Conservation (phyloP, 2,888 invertebrate genomes). For the Drepanosiphum platanoidis region DNA sequence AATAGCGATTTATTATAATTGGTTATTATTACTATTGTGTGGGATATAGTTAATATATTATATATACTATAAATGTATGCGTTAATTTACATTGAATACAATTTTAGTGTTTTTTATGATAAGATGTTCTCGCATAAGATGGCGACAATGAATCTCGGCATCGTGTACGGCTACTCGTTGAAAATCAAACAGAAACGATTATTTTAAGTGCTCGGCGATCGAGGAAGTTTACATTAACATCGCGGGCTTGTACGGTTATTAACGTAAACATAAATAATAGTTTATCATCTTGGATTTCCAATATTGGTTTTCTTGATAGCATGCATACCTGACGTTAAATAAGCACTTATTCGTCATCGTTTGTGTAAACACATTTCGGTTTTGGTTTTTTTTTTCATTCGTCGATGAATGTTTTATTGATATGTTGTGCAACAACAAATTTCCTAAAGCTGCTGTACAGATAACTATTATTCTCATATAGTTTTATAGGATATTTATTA, state of each 20-base stretch:
- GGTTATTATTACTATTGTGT: background rate
- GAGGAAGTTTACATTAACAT: conserved; percentile 4
- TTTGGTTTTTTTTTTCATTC: background rate
- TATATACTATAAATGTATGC: background rate
- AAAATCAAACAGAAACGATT: background rate
- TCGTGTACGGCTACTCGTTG: background rate
- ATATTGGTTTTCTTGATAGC: conserved; percentile 9
- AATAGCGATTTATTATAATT: background rate
- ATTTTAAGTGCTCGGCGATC: background rate
- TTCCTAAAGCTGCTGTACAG: background rate
- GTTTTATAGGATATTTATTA: too few species aligned
- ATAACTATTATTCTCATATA: background rate
- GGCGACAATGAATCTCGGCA: background rate
- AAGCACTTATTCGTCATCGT: background rate
- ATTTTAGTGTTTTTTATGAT: background rate
- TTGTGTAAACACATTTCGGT: background rate
- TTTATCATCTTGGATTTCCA: background rate
- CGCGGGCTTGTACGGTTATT: background rate
- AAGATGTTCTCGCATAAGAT: background rate
- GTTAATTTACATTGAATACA: background rate
- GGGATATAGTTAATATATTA: background rate
- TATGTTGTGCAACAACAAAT: background rate
- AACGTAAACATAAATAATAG: conserved; percentile 3
- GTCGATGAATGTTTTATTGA: background rate
- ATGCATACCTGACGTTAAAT: background rate